Evolutionary conservation across 2,888 invertebrate genomes (phyloP), one percentile per base, ranked within the genome.

Genomic region (Yponomeuta cagnagella): DNA sequence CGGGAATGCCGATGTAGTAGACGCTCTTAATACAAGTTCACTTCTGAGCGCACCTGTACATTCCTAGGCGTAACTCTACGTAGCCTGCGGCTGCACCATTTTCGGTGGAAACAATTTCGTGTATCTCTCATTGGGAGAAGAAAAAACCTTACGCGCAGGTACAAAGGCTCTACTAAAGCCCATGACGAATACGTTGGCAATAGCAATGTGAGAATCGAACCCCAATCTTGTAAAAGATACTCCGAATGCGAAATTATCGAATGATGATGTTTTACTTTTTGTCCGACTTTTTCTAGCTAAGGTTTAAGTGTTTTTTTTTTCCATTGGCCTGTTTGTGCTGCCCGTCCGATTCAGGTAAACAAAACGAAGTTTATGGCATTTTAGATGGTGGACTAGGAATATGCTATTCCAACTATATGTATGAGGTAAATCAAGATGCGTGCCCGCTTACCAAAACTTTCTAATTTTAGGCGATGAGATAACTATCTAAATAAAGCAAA

Each of bases 91-190:
- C 69, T 72, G 69, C 69, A 66, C 70, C 72, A 70, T 71, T 71
- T 72, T 71, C 71, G 72, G 72, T 69, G 70, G 70, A 74, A 72
- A 69, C 68, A 71, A 74, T 71, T 74, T 58, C 52, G 52, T 58
- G 52, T 15, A 15, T 58, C 12, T 58, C 52, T 58, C 52, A 15
- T 58, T 58, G 15, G 70, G 65, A 69, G 71, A 37, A 52, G 48
- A 72, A 72, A 74, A 74, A 72, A 73, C 70, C 48, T 68, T 70
- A 71, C 72, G 72, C 72, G 72, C 74, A 74, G 74, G 74, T 74
- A 74, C 71, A 73, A 73, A 71, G 15, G 33, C 67, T 70, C 65
- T 52, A 69, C 63, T 67, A 71, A 68, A 48, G 71, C 64, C 73
- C 73, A 72, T 72, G 73, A 73, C 74, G 74, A 72, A 74, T 73